These are phyloP conservation scores for Bombus fervidus DNA, from an alignment of 1,140 invertebrate genomes.

Conservation along the genomic window DNA sequence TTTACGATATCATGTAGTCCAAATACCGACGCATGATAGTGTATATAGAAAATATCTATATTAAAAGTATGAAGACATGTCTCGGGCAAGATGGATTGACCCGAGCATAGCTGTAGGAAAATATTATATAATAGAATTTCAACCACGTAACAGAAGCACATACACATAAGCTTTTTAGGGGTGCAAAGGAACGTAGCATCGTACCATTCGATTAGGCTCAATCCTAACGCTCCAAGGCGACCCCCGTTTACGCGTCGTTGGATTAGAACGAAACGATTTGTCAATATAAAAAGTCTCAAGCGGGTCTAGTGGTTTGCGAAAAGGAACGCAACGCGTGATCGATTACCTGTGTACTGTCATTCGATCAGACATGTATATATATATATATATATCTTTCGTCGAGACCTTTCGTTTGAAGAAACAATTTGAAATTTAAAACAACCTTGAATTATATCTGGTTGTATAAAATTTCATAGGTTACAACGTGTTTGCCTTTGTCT, in stretches of 20 bases:
- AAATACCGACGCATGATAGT: no score
- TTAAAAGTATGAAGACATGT: not conserved
- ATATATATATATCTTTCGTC: no score
- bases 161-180: not conserved
- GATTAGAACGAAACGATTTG: constrained; percentile 18
- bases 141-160: not conserved
- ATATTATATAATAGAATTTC: constrained; percentile 4
- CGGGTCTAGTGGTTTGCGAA: not conserved
- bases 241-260: constrained; percentile 33
- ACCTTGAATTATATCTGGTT: not conserved
- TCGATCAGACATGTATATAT: not conserved
- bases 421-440: not conserved
- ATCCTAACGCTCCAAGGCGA: constrained; percentile 17
- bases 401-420: not conserved
- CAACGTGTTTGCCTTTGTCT: no score
- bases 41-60: not conserved
- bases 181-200: not conserved
- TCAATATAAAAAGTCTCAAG: not conserved
- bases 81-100: not conserved
- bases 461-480: not conserved
- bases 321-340: not conserved
- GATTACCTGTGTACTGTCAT: not conserved
- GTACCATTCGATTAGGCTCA: constrained; percentile 44
- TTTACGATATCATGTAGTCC: no score
- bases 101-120: not conserved